A percentile compares a stretch with the other conserved stretches of the same genome.
Conservation (phyloP, 2,797 vertebrate genomes). For the Enteromius anoplus region DNA sequence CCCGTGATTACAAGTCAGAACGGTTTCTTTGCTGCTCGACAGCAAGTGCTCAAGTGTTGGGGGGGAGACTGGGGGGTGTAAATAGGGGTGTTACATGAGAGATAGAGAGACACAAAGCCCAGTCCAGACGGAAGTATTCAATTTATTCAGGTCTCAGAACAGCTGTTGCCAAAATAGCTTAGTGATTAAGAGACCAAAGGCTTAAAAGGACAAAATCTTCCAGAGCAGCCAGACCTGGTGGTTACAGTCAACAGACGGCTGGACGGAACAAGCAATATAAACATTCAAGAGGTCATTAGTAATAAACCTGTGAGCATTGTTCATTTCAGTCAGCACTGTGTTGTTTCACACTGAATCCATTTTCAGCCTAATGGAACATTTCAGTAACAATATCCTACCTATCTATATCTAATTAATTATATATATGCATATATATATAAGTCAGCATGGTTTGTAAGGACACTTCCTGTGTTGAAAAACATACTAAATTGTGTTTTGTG, state of each 20-base stretch:
- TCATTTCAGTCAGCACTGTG: not conserved
- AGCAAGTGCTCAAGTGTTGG: not conserved
- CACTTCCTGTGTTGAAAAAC: too few species aligned
- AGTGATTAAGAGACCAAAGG: conserved; percentile 56
- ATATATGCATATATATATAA: too few species aligned
- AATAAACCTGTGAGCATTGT: conserved; percentile 35
- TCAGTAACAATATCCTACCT: not conserved
- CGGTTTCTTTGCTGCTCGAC: not conserved
- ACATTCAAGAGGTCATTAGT: conserved; percentile 37
- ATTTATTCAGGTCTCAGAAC: conserved; percentile 56
- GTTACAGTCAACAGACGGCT: conserved; percentile 39
- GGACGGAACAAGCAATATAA: conserved; percentile 27
- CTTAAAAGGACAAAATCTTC: conserved; percentile 55
- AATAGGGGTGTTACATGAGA: not conserved
- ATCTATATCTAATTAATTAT: not conserved
- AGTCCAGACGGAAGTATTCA: conserved; percentile 61
- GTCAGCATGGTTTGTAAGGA: too few species aligned
- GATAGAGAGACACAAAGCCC: conserved; percentile 50
- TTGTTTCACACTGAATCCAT: not conserved
- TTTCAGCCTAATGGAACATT: not conserved
- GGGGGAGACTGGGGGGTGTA: not conserved
- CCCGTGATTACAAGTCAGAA: conserved; percentile 31
- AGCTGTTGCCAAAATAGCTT: conserved; percentile 59
- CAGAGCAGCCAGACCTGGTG: conserved; percentile 40
- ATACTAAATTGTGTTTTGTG: too few species aligned